phyloP scores from a whole-genome alignment of 2,113 vertebrate genomes.

The Ciconia boyciana region DNA sequence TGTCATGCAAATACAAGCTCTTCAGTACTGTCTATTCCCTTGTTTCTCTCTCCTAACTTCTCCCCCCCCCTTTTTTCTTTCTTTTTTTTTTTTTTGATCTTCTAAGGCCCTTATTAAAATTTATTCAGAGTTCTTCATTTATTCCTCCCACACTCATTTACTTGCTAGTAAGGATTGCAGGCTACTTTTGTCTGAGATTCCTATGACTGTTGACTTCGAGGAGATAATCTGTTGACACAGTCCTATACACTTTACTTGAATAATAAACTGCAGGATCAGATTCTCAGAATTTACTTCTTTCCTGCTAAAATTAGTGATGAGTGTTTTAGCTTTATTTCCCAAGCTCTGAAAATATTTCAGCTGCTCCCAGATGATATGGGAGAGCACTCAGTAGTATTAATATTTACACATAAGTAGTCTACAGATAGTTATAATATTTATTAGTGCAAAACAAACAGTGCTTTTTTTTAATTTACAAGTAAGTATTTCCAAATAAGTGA shows the following conservation, averaged over 20 bases:
- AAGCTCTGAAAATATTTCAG: background rate
- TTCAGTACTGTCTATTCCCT: background rate
- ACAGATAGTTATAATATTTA: background rate
- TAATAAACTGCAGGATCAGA: background rate
- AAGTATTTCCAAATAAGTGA: background rate
- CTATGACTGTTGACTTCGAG: background rate
- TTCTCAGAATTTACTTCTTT: background rate
- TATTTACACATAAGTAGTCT: background rate
- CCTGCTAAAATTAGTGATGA: background rate
- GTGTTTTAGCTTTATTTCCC: background rate
- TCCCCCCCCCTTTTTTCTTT: rapidly evolving
- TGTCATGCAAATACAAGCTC: background rate
- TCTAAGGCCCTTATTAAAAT: background rate
- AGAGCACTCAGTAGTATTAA: background rate
- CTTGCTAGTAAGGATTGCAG: background rate
- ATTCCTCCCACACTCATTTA: background rate
- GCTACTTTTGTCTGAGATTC: background rate
- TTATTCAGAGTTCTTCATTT: background rate
- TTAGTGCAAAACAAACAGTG: background rate
- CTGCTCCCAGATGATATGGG: background rate
- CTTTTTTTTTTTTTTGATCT: background rate
- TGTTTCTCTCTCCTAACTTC: background rate
- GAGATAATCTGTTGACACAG: background rate
- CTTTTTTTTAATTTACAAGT: background rate
- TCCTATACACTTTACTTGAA: background rate